Conservation (phyloP, 2,797 vertebrate genomes). For the Columba guinea region DNA sequence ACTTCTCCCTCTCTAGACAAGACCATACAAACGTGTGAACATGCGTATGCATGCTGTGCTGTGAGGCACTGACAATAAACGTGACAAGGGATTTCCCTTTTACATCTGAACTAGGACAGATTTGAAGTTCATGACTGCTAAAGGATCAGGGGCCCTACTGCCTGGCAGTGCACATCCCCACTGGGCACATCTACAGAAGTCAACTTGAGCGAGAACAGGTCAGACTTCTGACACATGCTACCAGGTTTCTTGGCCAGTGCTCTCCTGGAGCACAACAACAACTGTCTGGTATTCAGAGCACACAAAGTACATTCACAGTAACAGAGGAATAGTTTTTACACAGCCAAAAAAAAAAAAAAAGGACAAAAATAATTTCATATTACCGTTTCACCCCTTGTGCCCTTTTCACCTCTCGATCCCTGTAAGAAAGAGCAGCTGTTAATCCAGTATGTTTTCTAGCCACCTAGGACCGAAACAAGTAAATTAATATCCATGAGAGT, state of each 20-base stretch:
- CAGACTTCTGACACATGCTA: neutral
- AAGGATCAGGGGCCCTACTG: neutral
- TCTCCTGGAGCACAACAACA: neutral
- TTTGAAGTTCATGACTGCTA: neutral
- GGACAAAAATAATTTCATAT: constrained; percentile 64
- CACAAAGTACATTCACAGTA: accelerated
- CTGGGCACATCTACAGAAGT: neutral
- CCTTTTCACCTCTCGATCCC: constrained; percentile 90
- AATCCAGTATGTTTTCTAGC: neutral
- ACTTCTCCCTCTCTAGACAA: neutral
- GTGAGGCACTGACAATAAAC: neutral
- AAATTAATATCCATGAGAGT: neutral
- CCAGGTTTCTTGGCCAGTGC: neutral
- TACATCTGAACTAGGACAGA: neutral
- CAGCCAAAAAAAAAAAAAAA: neutral
- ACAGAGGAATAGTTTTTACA: neutral
- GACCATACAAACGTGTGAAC: neutral
- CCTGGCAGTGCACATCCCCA: neutral
- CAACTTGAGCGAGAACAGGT: neutral
- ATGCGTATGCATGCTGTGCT: neutral
- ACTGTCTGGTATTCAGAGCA: neutral
- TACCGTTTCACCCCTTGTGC: constrained; percentile 92
- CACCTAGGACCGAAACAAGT: neutral
- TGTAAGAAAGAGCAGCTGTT: constrained; percentile 64
- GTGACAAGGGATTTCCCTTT: neutral